Base-by-base conservation (phyloP, 2,888 invertebrate species). In the Cantharis nigra region DNA sequence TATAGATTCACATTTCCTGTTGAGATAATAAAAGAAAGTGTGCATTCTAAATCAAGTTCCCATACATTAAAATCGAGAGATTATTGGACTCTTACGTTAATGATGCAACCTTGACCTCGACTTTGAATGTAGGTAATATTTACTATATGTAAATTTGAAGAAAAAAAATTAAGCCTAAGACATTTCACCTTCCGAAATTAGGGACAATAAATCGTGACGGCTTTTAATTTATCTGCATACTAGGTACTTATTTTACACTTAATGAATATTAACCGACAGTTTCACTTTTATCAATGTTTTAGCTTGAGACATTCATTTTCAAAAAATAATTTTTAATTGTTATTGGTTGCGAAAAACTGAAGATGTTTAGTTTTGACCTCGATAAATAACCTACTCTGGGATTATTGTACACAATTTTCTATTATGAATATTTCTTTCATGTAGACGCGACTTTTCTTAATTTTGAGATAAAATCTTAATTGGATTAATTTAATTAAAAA, bases 41-140 rank as follows among this genome's bases (percentile, higher is more conserved):
- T 49, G 49, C 49, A 49, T 49, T 64, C 23, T 67, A 23, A 67
- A 67, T 67, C 23, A 67, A 67, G 20, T 67, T 67, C 23, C n/a
- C 26, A 67, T 67, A 23, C 65, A 26, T 67, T 67, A 67, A 67
- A 23, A 67, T 26, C 20, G 9, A n/a, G 20, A 23, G 65, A 26
- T 67, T 67, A 67, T 67, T 67, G 65, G 23, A 67, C 65, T 49
- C 49, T 49, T 49, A n/a, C 11, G 63, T 26, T 65, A 67, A 65
- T 33, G 20, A 65, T 14, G 11, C 14, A 73, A 73, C 72, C 72
- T 73, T 73, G 72, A 73, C 72, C 72, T 73, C 69, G 10, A 69
- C 67, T 9, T 73, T 65, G 23, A 30, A 73, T 67, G 69, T 73
- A 73, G 67, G 67, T 73, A 62, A 70, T 70, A 33, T 30, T 70